Evolutionary conservation across 2,113 vertebrate species (phyloP).

Genomic region (Telmatochromis bifrenatus): DNA sequence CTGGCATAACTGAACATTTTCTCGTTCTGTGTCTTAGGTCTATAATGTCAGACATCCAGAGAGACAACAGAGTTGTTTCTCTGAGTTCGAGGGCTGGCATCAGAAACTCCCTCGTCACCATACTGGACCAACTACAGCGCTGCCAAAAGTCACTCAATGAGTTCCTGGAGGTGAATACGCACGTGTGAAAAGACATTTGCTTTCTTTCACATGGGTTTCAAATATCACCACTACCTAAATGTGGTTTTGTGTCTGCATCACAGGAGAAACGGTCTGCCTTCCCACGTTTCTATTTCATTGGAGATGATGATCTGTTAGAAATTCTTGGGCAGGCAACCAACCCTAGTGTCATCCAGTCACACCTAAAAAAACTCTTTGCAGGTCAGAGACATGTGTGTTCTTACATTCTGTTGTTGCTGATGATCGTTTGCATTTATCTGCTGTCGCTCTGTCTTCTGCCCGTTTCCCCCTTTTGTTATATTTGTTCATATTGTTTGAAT

Average conservation of each 20-base stretch:
- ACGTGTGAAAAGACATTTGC: not conserved
- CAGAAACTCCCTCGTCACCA: conserved; percentile 80
- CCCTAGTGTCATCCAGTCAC: conserved; percentile 89
- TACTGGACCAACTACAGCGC: conserved; percentile 94
- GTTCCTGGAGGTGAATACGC: conserved; percentile 84
- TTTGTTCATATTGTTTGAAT: not conserved
- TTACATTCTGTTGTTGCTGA: not conserved
- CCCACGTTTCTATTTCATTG: conserved; percentile 96
- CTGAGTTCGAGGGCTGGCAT: conserved; percentile 81
- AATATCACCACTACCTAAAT: not conserved
- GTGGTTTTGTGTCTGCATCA: not conserved
- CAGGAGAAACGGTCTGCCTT: conserved; percentile 97
- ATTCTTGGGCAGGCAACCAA: conserved; percentile 94
- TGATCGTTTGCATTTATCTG: not conserved
- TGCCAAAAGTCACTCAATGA: conserved; percentile 97
- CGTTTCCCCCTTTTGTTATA: not conserved
- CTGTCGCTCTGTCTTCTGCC: not conserved
- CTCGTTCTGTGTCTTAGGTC: conserved; percentile 63
- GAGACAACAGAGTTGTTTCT: conserved; percentile 84
- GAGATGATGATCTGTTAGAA: conserved; percentile 95
- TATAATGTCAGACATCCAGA: conserved; percentile 88
- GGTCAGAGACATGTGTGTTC: conserved; percentile 66
- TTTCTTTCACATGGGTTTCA: not conserved
- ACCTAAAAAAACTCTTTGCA: conserved; percentile 96
- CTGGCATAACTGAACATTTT: not conserved